Evolutionary conservation across 2,797 vertebrate species (phyloP), one percentile per base, ranked within the genome.

Genomic region (Ispidina lecontei): DNA sequence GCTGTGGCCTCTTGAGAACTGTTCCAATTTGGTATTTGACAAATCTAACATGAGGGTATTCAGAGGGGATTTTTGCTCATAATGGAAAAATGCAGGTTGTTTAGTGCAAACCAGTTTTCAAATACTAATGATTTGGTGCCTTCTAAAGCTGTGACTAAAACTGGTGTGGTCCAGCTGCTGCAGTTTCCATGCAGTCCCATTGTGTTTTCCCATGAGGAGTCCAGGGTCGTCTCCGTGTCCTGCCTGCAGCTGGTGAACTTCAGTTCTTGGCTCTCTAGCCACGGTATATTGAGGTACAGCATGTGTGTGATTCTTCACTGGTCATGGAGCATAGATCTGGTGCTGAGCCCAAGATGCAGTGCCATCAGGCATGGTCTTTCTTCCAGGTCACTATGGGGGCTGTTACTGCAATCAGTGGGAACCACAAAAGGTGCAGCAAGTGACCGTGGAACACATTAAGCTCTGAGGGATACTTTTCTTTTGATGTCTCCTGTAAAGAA

Each of bases 361-460:
- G 56, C 29, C 3, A 0, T 10, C 10, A 65, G n/a, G 41, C 62
- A 35, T 1, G 0, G 69, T 82, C 23, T 4, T 51, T 23, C 63
- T 74, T 90, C 37, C 16, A 29, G 13, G 14, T 92, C 31, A 2
- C 31, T 17, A 6, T 8, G 16, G 22, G 17, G 25, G 43, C 58
- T 81, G 37, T 18, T 25, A 29, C 9, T 55, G 56, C 26, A 58
- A 47, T 29, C 91, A 23, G 43, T 62, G 41, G n/a, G 68, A 84
- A 26, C 43, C 26, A 10, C 56, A 58, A 74, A 58, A 56, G 7
- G 2, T 17, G 14, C 1, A 1, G 43, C 49, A 77, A 67, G 12
- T 67, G 67, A 35, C 41, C 3, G 0, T 29, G 46, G 35, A 88
- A 41, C 35, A 7, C 33, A 68, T 64, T 64, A 7, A 60, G 55